Evolutionary conservation across 2,113 vertebrate genomes (phyloP).

Genomic region (Stercorarius parasiticus): DNA sequence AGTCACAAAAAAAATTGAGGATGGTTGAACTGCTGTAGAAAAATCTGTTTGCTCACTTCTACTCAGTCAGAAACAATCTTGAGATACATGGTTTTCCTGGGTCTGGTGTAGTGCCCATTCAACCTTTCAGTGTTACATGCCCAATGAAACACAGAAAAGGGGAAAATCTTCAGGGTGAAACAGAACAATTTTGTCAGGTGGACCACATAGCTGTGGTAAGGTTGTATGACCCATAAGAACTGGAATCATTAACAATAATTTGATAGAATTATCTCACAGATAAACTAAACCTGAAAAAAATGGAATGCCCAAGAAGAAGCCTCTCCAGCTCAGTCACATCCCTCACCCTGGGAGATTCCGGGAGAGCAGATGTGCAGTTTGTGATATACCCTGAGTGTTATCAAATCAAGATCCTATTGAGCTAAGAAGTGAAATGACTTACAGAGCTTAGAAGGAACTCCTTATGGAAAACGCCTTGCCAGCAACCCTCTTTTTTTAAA

Average conservation of each 20-base stretch:
- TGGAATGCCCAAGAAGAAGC: background rate
- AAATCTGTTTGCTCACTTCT: background rate
- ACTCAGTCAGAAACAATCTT: background rate
- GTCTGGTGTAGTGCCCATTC: background rate
- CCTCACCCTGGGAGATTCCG: background rate
- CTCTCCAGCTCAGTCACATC: background rate
- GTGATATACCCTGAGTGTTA: slow-evolving; percentile 8
- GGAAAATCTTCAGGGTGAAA: background rate
- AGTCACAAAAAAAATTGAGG: background rate
- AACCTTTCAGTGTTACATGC: background rate
- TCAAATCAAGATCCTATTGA: slow-evolving; percentile 59
- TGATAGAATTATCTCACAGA: background rate
- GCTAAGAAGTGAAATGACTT: slow-evolving; percentile 28
- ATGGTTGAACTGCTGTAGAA: background rate
- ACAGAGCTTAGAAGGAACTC: slow-evolving; percentile 30
- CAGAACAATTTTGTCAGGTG: background rate
- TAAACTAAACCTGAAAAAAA: background rate
- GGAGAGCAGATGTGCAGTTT: slow-evolving; percentile 33
- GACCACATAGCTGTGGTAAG: background rate
- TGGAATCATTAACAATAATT: background rate
- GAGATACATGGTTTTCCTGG: background rate
- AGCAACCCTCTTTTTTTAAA: background rate
- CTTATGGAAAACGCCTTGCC: slow-evolving; percentile 46
- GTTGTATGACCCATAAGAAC: background rate
- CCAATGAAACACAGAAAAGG: background rate